A percentile compares a stretch with the other conserved stretches of the same genome.
Conservation (phyloP, 2,797 vertebrate species). For the Zalophus californianus region DNA sequence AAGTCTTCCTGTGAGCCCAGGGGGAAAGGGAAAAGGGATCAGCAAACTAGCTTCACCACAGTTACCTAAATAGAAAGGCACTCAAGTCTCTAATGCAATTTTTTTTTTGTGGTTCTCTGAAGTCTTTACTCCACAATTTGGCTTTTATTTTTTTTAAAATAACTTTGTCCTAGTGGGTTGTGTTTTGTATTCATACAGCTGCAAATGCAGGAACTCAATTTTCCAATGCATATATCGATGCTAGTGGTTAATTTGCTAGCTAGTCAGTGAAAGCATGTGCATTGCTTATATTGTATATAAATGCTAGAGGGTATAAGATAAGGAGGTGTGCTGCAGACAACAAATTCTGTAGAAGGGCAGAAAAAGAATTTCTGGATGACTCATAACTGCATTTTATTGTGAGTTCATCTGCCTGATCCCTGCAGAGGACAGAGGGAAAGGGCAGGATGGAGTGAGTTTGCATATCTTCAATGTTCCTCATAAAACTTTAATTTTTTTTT, state of each 20-base stretch:
- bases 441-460: background rate
- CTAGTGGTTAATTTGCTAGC: background rate
- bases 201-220: constrained; percentile 35
- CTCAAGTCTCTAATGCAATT: constrained; percentile 53
- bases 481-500: background rate
- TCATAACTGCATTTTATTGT: background rate
- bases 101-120: constrained; percentile 62
- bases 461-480: background rate
- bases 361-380: constrained; percentile 18
- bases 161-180: background rate
- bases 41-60: constrained; percentile 18
- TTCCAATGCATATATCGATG: background rate
- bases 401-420: background rate
- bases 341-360: background rate
- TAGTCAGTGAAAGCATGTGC: background rate
- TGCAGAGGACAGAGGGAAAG: background rate
- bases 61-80: constrained; percentile 64
- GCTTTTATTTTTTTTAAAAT: constrained; percentile 63
- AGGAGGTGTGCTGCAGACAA: background rate
- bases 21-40: background rate
- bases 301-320: background rate
- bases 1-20: background rate
- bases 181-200: background rate
- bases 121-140: constrained; percentile 36
- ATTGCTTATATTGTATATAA: background rate